Evolutionary conservation across 2,797 vertebrate genomes (phyloP).

Genomic region (Anolis apletophallus): DNA sequence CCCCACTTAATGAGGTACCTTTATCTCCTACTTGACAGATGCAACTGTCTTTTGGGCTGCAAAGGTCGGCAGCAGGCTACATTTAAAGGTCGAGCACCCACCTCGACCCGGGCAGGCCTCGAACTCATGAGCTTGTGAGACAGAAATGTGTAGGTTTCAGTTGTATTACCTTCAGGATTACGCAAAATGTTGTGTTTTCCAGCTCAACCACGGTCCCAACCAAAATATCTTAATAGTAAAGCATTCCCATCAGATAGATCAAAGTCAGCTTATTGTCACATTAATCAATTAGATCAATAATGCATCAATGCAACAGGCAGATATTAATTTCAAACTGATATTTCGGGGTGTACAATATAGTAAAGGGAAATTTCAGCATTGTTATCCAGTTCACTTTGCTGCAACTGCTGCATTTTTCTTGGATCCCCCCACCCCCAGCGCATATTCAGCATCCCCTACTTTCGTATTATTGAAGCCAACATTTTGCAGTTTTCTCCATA

Average conservation of each 20-base stretch:
- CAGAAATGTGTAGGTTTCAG: not conserved
- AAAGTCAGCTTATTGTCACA: not conserved
- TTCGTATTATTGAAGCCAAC: not conserved
- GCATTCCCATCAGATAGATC: not conserved
- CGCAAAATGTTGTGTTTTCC: not conserved
- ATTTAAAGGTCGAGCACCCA: too few relatives aligned
- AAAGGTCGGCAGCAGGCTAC: too few relatives aligned
- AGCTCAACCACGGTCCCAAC: not conserved
- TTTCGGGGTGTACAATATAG: not conserved
- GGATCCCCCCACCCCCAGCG: not conserved
- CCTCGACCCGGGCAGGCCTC: too few relatives aligned
- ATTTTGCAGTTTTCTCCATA: not conserved
- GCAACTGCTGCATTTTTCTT: not conserved
- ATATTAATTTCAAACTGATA: not conserved
- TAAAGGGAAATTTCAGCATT: not conserved
- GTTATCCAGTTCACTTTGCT: not conserved
- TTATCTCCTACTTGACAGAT: too few relatives aligned
- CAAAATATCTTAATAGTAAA: not conserved
- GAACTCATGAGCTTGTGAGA: not conserved
- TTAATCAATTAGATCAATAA: too few relatives aligned
- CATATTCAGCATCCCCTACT: not conserved
- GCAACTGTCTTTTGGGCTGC: too few relatives aligned
- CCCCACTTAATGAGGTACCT: too few relatives aligned
- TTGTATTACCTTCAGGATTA: not conserved
- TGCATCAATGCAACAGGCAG: too few relatives aligned